Evolutionary conservation across 2,113 vertebrate genomes (phyloP).

Genomic region (Athene noctua): DNA sequence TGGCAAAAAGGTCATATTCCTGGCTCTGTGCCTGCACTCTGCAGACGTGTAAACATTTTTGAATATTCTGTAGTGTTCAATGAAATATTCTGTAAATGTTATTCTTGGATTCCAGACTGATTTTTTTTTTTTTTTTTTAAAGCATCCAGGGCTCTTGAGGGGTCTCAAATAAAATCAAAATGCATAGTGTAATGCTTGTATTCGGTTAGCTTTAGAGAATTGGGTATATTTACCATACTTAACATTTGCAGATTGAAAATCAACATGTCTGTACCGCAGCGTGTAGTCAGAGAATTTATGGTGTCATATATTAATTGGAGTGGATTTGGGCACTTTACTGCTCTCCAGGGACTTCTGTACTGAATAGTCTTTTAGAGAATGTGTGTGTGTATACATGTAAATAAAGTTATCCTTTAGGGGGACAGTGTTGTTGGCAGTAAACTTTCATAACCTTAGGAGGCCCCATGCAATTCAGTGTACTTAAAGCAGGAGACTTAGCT

Average conservation of each 20-base stretch:
- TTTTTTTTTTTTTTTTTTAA: neutral
- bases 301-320: slow-evolving; percentile 53
- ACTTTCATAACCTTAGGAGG: slow-evolving; percentile 3
- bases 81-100: slow-evolving; percentile 62
- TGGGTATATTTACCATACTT: slow-evolving; percentile 61
- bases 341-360: slow-evolving; percentile 19
- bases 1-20: slow-evolving; percentile 11
- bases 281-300: slow-evolving; percentile 36
- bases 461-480: neutral
- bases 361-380: slow-evolving; percentile 39
- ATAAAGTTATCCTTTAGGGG: slow-evolving; percentile 1
- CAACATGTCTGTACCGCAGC: slow-evolving; percentile 51
- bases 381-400: neutral
- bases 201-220: slow-evolving; percentile 57
- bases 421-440: neutral
- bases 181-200: slow-evolving; percentile 27
- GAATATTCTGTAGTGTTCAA: slow-evolving; percentile 23
- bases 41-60: slow-evolving; percentile 36
- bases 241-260: slow-evolving; percentile 62
- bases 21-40: slow-evolving; percentile 16
- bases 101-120: slow-evolving; percentile 42
- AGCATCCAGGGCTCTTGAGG: slow-evolving; percentile 47
- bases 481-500: neutral
- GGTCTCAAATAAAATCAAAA: slow-evolving; percentile 62
- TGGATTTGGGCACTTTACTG: slow-evolving; percentile 53